These are phyloP conservation scores for Centropyge bicolor DNA, from an alignment of 2,797 vertebrate genomes.

Conservation along the genomic window DNA sequence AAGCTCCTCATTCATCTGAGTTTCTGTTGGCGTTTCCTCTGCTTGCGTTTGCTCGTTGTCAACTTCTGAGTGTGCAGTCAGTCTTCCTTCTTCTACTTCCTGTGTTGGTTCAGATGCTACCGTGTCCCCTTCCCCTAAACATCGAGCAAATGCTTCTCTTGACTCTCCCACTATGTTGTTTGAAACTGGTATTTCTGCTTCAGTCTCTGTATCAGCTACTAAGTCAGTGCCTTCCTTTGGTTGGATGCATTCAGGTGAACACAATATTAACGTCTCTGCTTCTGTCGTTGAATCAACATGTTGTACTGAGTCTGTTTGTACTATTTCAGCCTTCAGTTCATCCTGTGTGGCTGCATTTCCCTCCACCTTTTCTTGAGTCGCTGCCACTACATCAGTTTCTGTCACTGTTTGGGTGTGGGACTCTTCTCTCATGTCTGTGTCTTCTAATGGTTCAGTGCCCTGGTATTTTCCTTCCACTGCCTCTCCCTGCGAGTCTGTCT, in stretches of 20 bases:
- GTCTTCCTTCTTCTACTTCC: not conserved
- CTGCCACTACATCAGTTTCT: conserved; percentile 16
- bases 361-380: conserved; percentile 9
- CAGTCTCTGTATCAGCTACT: not conserved
- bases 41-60: conserved; percentile 27
- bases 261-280: conserved; percentile 11
- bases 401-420: conserved; percentile 35
- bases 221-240: conserved; percentile 9
- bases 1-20: conserved; percentile 1
- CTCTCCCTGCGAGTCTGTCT: conserved; percentile 28
- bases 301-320: conserved; percentile 10
- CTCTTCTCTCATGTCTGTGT: conserved; percentile 32
- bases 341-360: conserved; percentile 10
- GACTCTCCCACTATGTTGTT: conserved; percentile 2
- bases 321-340: not conserved
- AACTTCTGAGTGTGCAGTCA: conserved; percentile 6
- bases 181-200: conserved; percentile 16
- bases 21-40: conserved; percentile 37
- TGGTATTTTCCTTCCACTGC: conserved; percentile 19
- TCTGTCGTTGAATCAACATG: conserved; percentile 12
- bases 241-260: conserved; percentile 25
- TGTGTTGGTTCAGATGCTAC: not conserved
- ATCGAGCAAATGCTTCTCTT: not conserved
- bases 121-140: conserved; percentile 22
- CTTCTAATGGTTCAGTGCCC: conserved; percentile 44